Percentiles rank a stretch among this genome's conserved stretches.
phyloP scores from a whole-genome alignment of 2,113 vertebrate species.

The Parus major region DNA sequence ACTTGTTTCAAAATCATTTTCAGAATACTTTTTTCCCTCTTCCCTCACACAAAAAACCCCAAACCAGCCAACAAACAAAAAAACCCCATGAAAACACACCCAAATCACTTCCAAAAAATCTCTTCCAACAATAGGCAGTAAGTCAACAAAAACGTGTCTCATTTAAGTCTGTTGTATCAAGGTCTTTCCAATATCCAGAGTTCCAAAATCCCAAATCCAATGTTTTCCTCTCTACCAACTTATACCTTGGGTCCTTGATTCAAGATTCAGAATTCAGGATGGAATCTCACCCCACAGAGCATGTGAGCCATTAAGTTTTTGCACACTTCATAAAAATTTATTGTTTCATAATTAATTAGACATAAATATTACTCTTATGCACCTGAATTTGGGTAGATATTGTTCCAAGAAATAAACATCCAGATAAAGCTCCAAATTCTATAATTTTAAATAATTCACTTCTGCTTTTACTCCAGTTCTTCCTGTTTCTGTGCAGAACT shows the following conservation, averaged over 20 bases:
- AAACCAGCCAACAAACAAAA: not conserved
- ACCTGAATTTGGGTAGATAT: not conserved
- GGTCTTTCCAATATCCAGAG: not conserved
- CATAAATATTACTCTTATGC: not conserved
- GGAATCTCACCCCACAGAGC: not conserved
- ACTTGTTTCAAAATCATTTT: not conserved
- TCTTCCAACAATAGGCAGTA: not conserved
- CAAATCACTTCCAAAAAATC: not conserved
- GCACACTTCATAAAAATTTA: not conserved
- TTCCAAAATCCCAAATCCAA: not conserved
- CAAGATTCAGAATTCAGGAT: not conserved
- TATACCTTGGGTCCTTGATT: not conserved
- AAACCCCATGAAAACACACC: not conserved
- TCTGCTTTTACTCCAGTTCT: not conserved
- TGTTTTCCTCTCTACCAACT: not conserved
- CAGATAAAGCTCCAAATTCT: not conserved
- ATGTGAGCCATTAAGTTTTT: not conserved
- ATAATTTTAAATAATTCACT: not conserved
- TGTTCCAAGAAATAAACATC: not conserved
- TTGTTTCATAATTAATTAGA: not conserved
- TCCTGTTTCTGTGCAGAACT: not conserved
- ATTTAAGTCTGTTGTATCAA: not conserved
- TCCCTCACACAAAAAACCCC: accelerated
- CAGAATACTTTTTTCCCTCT: not conserved
- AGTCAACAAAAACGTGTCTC: not conserved